A percentile compares a stretch with the other conserved stretches of the same genome.
phyloP scores from a whole-genome alignment of 2,888 invertebrate genomes.

The Gastracanthus pulcherrimus region DNA sequence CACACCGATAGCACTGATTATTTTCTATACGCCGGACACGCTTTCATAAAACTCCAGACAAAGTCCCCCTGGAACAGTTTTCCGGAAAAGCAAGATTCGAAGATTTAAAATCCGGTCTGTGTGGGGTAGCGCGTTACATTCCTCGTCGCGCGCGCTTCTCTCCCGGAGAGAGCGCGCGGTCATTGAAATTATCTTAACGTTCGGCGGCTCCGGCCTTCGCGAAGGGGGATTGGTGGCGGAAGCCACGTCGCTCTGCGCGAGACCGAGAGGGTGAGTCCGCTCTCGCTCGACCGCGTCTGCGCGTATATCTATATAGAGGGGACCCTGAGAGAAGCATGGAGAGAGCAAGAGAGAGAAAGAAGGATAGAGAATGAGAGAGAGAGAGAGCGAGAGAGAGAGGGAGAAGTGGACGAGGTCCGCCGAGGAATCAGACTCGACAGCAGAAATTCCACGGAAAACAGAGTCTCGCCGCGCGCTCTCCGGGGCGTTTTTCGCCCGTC shows the following conservation, averaged over 20 bases:
- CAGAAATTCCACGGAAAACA: conserved; percentile 71
- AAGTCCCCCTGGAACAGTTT: no score
- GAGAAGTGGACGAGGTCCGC: conserved; percentile 62
- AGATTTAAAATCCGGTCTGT: neutral
- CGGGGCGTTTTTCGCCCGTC: conserved; percentile 42
- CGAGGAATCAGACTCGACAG: conserved; percentile 72
- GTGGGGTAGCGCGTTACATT: neutral
- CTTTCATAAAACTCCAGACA: no score
- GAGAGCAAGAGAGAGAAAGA: neutral
- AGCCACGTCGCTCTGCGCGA: neutral
- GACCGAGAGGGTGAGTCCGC: neutral
- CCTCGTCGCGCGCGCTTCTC: neutral
- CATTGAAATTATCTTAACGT: conserved; percentile 71
- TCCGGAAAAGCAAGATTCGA: neutral
- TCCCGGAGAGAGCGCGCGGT: conserved; percentile 48
- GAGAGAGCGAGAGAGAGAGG: conserved; percentile 11
- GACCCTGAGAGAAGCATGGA: neutral
- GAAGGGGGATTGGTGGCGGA: neutral
- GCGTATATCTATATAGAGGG: neutral
- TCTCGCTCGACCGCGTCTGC: neutral
- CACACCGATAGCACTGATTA: no score
- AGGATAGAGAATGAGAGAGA: conserved; percentile 1
- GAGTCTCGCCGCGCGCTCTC: conserved; percentile 61
- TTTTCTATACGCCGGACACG: no score
- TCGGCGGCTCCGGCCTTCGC: conserved; percentile 58